Evolutionary conservation across 1,140 invertebrate genomes (phyloP), one percentile per base, ranked within the genome.

Genomic region (Trichonephila inaurata): DNA sequence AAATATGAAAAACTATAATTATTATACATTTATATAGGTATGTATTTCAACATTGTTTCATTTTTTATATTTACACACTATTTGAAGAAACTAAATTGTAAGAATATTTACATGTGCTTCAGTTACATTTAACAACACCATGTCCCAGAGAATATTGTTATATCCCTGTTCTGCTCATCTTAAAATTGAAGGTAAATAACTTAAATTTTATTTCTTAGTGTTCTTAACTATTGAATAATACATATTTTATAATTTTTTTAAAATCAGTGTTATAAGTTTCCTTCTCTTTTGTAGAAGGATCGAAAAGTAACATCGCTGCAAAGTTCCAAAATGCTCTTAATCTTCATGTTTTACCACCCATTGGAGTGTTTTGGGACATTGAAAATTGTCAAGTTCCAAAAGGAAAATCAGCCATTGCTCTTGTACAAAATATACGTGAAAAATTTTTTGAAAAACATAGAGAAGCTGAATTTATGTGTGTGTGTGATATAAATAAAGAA

Each of bases 321-420:
- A 94, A 62, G 60, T 94, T 94, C 82, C 89, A 94, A 85, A 89
- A 94, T 90, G 92, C 92, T 51, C 24, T 86, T 19, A 86, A n/a
- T 33, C 62, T 33, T 4, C 21, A 91, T 91, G 44, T 83, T 62
- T 82, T 97, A 83, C 97, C 97, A 85, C 97, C 98, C 1, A 97
- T 98, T 95, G 98, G 98, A 88, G 98, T 99, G 83, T 99, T 98
- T 96, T 99, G 98, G 98, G 98, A 99, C 95, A 99, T 99, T 95
- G 98, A 99, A 96, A 99, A 98, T 95, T 98, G 98, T 96, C 97
- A 97, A 95, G 97, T 99, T 64, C 98, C 98, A 12, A 97, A 97
- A 95, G 97, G 97, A 89, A 97, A 97, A 95, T 98, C 98, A 91
- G 98, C 98, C 72, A 96, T 98, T 94, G 97, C 97, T 95, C 97